phyloP scores from a whole-genome alignment of 1,140 invertebrate species.

The Probaryconus sp. region DNA sequence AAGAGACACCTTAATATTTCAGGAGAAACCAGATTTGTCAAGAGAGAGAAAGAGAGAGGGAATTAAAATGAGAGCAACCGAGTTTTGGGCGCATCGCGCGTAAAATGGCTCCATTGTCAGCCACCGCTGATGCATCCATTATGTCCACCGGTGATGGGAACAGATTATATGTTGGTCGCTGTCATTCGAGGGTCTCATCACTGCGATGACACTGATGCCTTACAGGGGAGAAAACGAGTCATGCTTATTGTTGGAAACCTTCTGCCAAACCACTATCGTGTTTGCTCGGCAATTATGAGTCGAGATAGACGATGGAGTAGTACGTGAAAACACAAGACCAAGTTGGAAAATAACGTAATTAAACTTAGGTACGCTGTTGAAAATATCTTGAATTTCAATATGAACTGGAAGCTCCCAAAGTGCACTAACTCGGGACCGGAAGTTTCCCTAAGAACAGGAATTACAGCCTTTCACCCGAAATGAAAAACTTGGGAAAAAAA shows the following conservation, averaged over 20 bases:
- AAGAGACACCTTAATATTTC: constrained; percentile 30
- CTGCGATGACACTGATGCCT: constrained; percentile 74
- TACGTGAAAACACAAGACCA: too few relatives aligned
- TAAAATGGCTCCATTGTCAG: constrained; percentile 74
- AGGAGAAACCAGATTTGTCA: constrained; percentile 30
- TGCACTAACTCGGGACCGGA: too few relatives aligned
- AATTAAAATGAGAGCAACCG: constrained; percentile 56
- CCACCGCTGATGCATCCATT: constrained; percentile 74
- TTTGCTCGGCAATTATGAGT: constrained; percentile 37
- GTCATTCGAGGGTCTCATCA: constrained; percentile 77
- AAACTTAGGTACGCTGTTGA: too few relatives aligned
- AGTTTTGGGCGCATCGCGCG: constrained; percentile 48
- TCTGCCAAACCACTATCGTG: constrained; percentile 43
- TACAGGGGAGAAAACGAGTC: constrained; percentile 52
- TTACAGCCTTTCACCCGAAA: too few relatives aligned
- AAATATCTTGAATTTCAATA: too few relatives aligned
- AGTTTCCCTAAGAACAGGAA: too few relatives aligned
- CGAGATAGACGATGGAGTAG: neutral
- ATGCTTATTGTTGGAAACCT: constrained; percentile 56
- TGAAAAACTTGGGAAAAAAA: too few relatives aligned
- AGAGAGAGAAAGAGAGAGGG: too few relatives aligned
- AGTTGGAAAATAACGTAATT: too few relatives aligned
- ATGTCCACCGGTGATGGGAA: constrained; percentile 75
- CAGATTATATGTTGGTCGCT: constrained; percentile 76
- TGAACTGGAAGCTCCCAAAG: too few relatives aligned